A percentile compares a stretch with the other conserved stretches of the same genome.
phyloP scores from a whole-genome alignment of 2,113 vertebrate genomes.

The Agapornis roseicollis region DNA sequence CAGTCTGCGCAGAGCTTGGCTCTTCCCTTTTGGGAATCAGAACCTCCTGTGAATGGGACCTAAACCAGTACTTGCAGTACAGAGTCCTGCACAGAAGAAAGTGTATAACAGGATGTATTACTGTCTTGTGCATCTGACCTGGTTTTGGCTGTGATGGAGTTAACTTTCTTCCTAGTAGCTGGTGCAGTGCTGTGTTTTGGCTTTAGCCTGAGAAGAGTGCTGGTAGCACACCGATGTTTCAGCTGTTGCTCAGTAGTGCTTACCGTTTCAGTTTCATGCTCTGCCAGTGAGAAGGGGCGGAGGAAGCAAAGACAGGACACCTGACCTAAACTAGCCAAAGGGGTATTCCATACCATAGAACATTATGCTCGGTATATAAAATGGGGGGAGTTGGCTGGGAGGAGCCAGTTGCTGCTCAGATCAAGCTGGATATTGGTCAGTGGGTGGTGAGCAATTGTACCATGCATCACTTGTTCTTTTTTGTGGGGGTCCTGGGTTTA shows the following conservation, averaged over 20 bases:
- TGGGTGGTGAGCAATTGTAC: background rate
- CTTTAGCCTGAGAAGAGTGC: background rate
- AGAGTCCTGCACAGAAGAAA: background rate
- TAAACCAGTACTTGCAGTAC: background rate
- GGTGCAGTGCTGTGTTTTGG: background rate
- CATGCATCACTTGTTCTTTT: background rate
- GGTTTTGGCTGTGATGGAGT: background rate
- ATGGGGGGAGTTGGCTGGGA: background rate
- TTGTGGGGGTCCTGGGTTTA: background rate
- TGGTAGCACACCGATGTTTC: background rate
- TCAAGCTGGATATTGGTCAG: background rate
- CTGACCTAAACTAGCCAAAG: background rate
- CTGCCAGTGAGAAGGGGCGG: background rate
- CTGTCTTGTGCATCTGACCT: background rate
- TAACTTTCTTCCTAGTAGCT: background rate
- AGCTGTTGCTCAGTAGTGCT: background rate
- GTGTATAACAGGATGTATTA: background rate
- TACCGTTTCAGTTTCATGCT: background rate
- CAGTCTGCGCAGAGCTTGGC: background rate
- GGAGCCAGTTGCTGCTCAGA: background rate
- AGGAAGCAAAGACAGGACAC: background rate
- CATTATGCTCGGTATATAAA: background rate
- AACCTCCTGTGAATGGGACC: background rate
- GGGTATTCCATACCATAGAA: background rate
- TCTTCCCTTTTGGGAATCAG: background rate